These are phyloP conservation scores for Synergus japonicus DNA, from an alignment of 2,888 invertebrate species.

Conservation along the genomic window DNA sequence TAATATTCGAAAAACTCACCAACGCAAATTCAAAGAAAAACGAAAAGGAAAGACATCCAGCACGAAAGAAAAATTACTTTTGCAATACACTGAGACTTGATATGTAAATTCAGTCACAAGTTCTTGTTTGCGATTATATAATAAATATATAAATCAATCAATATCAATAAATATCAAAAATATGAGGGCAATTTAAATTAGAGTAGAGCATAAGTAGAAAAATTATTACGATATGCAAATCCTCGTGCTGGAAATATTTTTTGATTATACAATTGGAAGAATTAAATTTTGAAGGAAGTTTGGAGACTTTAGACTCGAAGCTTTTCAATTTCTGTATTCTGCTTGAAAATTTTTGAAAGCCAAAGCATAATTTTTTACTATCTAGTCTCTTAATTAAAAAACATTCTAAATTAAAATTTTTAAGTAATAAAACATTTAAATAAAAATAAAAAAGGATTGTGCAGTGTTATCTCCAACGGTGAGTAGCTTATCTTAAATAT, in stretches of 20 bases:
- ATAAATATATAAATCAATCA: too few relatives aligned
- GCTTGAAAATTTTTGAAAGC: neutral
- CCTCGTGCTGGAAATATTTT: neutral
- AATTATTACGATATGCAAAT: conserved; percentile 5
- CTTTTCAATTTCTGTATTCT: neutral
- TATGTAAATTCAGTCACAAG: conserved; percentile 35
- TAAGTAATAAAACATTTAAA: neutral
- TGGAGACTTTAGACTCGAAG: neutral
- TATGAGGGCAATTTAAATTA: conserved; percentile 20
- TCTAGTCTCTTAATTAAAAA: neutral
- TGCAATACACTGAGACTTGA: conserved; percentile 22
- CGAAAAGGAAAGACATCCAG: neutral
- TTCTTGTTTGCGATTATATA: neutral
- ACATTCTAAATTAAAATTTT: neutral
- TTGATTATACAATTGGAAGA: neutral
- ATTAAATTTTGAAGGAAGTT: neutral
- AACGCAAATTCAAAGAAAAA: neutral
- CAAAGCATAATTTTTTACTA: neutral
- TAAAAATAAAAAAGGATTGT: conserved; percentile 7
- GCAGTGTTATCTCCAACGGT: conserved; percentile 33
- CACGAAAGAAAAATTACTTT: neutral
- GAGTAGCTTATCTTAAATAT: conserved; percentile 3
- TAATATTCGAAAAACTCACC: neutral
- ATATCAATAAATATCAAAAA: conserved; percentile 36
- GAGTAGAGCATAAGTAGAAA: conserved; percentile 10